Evolutionary conservation across 2,888 invertebrate genomes (phyloP).

Genomic region (Troides oblongomaculatus): DNA sequence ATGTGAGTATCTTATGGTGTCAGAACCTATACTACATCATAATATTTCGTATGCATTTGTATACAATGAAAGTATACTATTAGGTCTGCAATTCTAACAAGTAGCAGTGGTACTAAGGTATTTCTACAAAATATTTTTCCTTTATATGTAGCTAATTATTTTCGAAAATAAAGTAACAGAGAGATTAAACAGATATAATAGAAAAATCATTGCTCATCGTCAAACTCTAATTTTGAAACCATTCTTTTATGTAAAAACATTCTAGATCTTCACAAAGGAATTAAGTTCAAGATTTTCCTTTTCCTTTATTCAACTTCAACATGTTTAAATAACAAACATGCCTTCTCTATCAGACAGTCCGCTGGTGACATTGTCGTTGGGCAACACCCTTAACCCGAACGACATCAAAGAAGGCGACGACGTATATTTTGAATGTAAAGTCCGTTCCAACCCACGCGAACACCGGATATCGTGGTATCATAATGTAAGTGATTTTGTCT

Average conservation of each 20-base stretch:
- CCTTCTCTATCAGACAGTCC: conserved; percentile 60
- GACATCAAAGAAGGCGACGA: conserved; percentile 95
- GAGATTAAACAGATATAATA: too few species aligned
- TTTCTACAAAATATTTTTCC: too few species aligned
- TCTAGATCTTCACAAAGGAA: too few species aligned
- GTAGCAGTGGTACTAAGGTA: too few species aligned
- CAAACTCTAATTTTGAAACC: too few species aligned
- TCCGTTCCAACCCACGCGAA: conserved; percentile 90
- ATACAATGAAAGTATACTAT: too few species aligned
- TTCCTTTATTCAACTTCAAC: neutral
- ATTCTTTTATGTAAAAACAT: too few species aligned
- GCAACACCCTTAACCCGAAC: conserved; percentile 90
- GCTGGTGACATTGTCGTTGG: conserved; percentile 84
- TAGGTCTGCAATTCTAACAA: too few species aligned
- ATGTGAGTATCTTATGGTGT: conserved; percentile 84
- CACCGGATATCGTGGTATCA: conserved; percentile 94
- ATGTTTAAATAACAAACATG: conserved; percentile 1
- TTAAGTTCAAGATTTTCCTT: too few species aligned
- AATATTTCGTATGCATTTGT: neutral
- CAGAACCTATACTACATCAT: neutral
- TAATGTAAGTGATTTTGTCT: conserved; percentile 83
- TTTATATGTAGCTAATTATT: too few species aligned
- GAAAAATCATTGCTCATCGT: too few species aligned
- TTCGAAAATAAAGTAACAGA: too few species aligned
- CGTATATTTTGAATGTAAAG: conserved; percentile 93